Conservation (phyloP, 2,888 invertebrate species). For the Dromius quadrimaculatus region DNA sequence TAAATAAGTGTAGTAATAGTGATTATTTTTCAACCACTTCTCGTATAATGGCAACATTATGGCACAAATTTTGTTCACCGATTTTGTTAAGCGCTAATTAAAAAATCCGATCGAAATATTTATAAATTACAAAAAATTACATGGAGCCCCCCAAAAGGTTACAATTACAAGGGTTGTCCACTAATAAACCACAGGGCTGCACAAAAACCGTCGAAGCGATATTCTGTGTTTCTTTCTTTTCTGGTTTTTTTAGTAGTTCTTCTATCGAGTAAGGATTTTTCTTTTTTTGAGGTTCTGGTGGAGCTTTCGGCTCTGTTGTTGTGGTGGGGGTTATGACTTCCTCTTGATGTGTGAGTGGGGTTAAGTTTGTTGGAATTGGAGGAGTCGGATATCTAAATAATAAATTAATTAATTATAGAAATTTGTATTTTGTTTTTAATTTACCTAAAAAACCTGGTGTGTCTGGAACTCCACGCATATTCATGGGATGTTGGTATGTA, state of each 20-base stretch:
- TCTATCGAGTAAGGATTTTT: conserved; percentile 91
- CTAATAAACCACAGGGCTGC: conserved; percentile 58
- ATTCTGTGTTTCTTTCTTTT: conserved; percentile 68
- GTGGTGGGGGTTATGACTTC: conserved; percentile 57
- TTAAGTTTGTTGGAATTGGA: not conserved
- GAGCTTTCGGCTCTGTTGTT: conserved; percentile 59
- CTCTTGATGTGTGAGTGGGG: conserved; percentile 42
- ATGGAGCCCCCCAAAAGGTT: conserved; percentile 49
- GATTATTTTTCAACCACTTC: no score
- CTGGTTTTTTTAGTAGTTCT: conserved; percentile 85
- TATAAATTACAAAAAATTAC: conserved; percentile 55
- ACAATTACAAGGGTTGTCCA: conserved; percentile 53
- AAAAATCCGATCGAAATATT: conserved; percentile 16
- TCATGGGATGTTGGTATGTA: conserved; percentile 60
- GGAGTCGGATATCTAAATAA: conserved; percentile 21
- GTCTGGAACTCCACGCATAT: conserved; percentile 24
- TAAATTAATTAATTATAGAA: no score
- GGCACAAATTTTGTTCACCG: no score
- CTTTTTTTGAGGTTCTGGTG: conserved; percentile 66
- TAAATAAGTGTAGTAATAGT: no score
- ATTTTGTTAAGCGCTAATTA: no score
- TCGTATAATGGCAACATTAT: no score
- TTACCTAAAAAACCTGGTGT: conserved; percentile 31
- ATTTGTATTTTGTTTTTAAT: not conserved
- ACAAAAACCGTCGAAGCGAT: conserved; percentile 48